Evolutionary conservation across 1,140 invertebrate species (phyloP).

Genomic region (Drosophila virilis): DNA sequence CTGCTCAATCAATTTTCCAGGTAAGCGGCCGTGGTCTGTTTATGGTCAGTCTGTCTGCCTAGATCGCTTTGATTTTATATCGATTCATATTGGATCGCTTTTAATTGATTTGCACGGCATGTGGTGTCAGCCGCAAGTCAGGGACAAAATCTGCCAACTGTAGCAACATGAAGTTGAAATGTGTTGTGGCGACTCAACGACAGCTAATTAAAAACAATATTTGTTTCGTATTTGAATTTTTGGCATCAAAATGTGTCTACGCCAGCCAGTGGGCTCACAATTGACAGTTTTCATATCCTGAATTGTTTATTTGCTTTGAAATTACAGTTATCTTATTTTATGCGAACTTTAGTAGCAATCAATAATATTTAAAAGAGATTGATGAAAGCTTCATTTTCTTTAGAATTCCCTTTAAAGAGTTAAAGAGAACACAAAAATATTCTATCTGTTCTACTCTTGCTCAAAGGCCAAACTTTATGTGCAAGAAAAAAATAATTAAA

Average conservation of each 20-base stretch:
- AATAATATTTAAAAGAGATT: background rate
- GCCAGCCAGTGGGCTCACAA: background rate
- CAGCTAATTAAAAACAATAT: conserved; percentile 40
- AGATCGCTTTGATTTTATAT: conserved; percentile 39
- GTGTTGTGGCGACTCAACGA: conserved; percentile 34
- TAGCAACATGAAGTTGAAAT: conserved; percentile 27
- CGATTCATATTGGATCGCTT: conserved; percentile 30
- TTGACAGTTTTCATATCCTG: conserved; percentile 27
- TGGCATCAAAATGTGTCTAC: background rate
- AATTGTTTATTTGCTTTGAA: background rate
- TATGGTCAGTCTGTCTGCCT: conserved; percentile 34
- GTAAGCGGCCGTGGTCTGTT: conserved; percentile 17
- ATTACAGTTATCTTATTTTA: background rate
- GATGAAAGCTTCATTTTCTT: no score
- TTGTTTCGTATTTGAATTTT: conserved; percentile 10
- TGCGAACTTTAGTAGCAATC: background rate
- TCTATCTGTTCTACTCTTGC: no score
- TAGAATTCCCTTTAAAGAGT: no score
- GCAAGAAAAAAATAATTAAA: no score
- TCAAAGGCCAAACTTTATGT: no score
- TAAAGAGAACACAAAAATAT: no score
- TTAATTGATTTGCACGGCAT: conserved; percentile 44
- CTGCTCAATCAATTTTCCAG: conserved; percentile 47
- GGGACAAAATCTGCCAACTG: conserved; percentile 39
- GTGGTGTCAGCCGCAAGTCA: conserved; percentile 43